Conservation (phyloP, 2,888 invertebrate species). For the Merodon equestris region DNA sequence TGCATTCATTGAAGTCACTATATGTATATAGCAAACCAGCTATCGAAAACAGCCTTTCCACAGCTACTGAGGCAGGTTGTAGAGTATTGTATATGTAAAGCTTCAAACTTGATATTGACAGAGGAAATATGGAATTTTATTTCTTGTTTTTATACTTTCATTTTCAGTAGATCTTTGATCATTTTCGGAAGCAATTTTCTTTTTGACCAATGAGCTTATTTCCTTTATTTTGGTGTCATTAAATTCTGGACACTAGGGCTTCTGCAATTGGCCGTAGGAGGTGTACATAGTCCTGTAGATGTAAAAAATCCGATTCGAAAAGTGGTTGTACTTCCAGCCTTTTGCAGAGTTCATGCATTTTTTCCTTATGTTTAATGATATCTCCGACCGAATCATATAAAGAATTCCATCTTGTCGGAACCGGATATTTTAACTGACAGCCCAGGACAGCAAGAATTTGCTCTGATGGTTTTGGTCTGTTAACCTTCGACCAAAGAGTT, state of each 20-base stretch:
- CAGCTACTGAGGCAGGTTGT: slow-evolving; percentile 41
- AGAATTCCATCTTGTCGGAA: slow-evolving; percentile 58
- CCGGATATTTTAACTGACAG: too few species aligned
- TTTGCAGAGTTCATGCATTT: too few species aligned
- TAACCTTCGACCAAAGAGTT: slow-evolving; percentile 50
- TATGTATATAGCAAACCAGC: neutral
- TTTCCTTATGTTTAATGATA: too few species aligned
- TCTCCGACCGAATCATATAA: too few species aligned
- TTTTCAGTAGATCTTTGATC: neutral
- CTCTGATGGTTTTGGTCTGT: too few species aligned
- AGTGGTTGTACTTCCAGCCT: too few species aligned
- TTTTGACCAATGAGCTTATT: neutral
- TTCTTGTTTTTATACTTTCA: too few species aligned
- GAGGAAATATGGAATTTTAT: too few species aligned
- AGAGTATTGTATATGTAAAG: slow-evolving; percentile 35
- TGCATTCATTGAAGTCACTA: slow-evolving; percentile 2
- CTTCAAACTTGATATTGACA: slow-evolving; percentile 20
- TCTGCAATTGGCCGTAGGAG: slow-evolving; percentile 47
- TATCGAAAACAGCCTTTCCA: slow-evolving; percentile 29
- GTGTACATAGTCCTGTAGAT: too few species aligned
- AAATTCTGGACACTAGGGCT: slow-evolving; percentile 27
- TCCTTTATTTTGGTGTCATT: slow-evolving; percentile 8
- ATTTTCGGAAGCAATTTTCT: neutral
- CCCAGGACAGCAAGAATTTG: too few species aligned
- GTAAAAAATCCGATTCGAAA: too few species aligned